A percentile compares a stretch with the other conserved stretches of the same genome.
phyloP scores from a whole-genome alignment of 2,113 vertebrate species.

The Planiliza haematocheilus region DNA sequence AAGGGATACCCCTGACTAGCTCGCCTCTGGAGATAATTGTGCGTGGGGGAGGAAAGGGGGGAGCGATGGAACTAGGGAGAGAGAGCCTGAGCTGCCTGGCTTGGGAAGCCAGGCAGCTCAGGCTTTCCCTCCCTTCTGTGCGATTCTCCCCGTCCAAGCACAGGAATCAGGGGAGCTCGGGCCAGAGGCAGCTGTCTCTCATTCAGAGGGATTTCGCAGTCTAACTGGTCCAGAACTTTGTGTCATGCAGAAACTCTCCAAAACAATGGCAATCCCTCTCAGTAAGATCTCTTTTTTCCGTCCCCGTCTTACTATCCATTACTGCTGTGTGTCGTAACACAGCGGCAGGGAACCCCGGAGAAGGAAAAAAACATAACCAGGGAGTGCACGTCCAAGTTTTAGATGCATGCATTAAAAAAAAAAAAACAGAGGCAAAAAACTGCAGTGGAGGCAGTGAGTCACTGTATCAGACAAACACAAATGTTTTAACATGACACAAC shows the following conservation, averaged over 20 bases:
- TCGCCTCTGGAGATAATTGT: conserved; percentile 71
- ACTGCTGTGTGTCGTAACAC: conserved; percentile 62
- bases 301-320: conserved; percentile 58
- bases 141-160: conserved; percentile 55
- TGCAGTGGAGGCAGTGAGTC: conserved; percentile 69
- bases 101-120: conserved; percentile 51
- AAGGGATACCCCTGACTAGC: conserved; percentile 79
- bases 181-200: conserved; percentile 85
- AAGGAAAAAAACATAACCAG: not conserved
- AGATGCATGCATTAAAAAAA: conserved; percentile 26
- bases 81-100: conserved; percentile 69
- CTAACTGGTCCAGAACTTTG: conserved; percentile 89
- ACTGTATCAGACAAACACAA: conserved; percentile 40
- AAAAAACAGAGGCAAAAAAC: not conserved
- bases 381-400: conserved; percentile 18
- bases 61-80: conserved; percentile 75
- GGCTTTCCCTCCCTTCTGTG: conserved; percentile 41
- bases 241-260: conserved; percentile 92
- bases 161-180: conserved; percentile 73
- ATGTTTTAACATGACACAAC: conserved; percentile 35
- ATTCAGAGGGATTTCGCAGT: conserved; percentile 90
- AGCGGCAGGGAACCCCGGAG: conserved; percentile 62
- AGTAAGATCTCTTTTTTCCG: conserved; percentile 55
- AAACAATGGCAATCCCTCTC: conserved; percentile 86
- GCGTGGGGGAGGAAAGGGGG: conserved; percentile 78